Evolutionary conservation across 2,888 invertebrate genomes (phyloP).

Genomic region (Apamea monoglypha): DNA sequence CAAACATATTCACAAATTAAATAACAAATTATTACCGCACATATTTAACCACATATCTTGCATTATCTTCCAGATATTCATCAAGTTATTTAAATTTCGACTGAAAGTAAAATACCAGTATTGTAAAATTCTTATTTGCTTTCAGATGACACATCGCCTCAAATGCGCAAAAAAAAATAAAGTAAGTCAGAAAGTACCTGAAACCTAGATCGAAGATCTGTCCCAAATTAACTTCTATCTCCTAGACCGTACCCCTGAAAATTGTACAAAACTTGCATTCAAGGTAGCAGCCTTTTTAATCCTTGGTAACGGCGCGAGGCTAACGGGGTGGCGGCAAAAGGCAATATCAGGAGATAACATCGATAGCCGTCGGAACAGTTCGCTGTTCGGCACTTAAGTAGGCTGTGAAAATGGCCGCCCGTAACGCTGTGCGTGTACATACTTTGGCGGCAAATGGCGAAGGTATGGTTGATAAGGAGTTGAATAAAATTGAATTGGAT

Average conservation of each 20-base stretch:
- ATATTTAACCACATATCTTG: too few relatives aligned
- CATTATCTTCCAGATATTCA: too few relatives aligned
- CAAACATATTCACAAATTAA: too few relatives aligned
- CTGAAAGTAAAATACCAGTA: neutral
- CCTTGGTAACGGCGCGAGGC: conserved; percentile 59
- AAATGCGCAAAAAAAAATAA: neutral
- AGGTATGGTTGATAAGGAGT: neutral
- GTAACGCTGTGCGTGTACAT: conserved; percentile 64
- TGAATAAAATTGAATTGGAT: neutral
- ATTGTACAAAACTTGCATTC: conserved; percentile 37
- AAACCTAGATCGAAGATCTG: conserved; percentile 4
- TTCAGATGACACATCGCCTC: conserved; percentile 6
- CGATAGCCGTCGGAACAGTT: conserved; percentile 67
- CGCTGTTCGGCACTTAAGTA: conserved; percentile 75
- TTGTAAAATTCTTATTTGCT: neutral
- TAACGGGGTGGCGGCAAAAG: conserved; percentile 73
- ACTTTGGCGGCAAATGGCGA: conserved; percentile 40
- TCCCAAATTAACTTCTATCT: conserved; percentile 16
- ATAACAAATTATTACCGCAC: too few relatives aligned
- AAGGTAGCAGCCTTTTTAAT: conserved; percentile 58
- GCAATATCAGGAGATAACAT: conserved; percentile 78
- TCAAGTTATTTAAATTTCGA: too few relatives aligned
- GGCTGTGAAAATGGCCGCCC: conserved; percentile 72
- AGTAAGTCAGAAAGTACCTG: neutral
- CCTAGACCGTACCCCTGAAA: conserved; percentile 7